Evolutionary conservation across 2,797 vertebrate species (phyloP), one percentile per base, ranked within the genome.

Genomic region (Miopithecus talapoin): DNA sequence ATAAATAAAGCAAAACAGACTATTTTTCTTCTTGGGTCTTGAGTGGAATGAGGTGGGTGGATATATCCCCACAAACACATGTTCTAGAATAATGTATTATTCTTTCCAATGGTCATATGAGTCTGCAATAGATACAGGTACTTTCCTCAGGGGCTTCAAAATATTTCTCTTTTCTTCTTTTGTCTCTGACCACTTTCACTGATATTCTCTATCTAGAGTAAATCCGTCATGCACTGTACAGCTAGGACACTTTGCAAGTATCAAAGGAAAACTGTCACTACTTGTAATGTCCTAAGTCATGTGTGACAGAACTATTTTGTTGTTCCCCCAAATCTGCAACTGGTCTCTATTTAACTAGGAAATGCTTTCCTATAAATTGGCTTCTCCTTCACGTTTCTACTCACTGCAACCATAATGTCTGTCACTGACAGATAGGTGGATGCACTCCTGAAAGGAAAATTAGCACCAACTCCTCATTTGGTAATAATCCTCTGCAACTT

Each of bases 321-420:
- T 94, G 22, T 95, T 97, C 86, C 88, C 57, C 95, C 94, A 97
- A 95, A 94, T 74, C 57, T 98, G 87, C 97, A 98, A 85, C 83
- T 91, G 17, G 17, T 76, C n/a, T 83, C 68, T 79, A 8, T 94
- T 97, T 97, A 97, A 96, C 86, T 83, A 95, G 80, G 95, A 98
- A 98, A 97, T 93, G 0, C 84, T 97, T 98, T 97, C 57, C n/a
- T 98, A 14, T 21, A 93, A 97, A 95, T 0, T 95, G 59, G 81
- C 55, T 94, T 84, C 81, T 81, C 39, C 43, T 97, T 97, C 87
- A 43, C 26, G 22, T 30, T 97, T 53, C 78, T 93, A 21, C 33
- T 95, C 79, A 50, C 1, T 0, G 0, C 28, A 92, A 28, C 46
- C 19, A 91, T 43, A 94, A 96, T 95, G 72, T 95, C 55, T 92